Conservation (phyloP, 2,888 invertebrate species). For the Epiperipatus broadwayi region DNA sequence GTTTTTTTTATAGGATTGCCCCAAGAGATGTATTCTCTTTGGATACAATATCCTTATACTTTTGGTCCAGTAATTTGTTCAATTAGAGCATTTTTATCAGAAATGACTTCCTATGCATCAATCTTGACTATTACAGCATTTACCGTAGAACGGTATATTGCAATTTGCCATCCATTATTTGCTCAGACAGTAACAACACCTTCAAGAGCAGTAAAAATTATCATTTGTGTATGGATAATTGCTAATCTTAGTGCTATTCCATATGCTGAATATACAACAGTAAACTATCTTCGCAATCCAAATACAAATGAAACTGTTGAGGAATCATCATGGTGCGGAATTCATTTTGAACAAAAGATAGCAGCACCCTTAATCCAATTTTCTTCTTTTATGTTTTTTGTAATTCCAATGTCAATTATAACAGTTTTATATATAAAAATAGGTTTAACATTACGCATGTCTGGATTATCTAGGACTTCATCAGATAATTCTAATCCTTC, state of each 20-base stretch:
- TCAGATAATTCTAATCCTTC: constrained; percentile 8
- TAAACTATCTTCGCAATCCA: constrained; percentile 33
- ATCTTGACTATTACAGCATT: constrained; percentile 78
- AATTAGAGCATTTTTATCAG: constrained; percentile 25
- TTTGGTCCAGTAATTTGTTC: constrained; percentile 25
- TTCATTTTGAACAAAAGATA: constrained; percentile 15
- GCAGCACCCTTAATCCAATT: constrained; percentile 61
- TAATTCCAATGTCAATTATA: constrained; percentile 49
- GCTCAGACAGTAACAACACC: constrained; percentile 63
- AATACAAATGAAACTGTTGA: constrained; percentile 7
- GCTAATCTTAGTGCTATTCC: constrained; percentile 46
- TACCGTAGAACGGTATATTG: constrained; percentile 70
- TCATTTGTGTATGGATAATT: constrained; percentile 52
- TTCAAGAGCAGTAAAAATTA: constrained; percentile 56
- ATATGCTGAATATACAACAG: constrained; percentile 47
- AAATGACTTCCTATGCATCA: constrained; percentile 60
- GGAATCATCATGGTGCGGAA: no score
- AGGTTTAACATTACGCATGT: constrained; percentile 28
- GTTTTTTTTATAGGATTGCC: constrained; percentile 23
- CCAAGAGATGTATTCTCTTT: constrained; percentile 24
- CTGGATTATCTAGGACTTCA: constrained; percentile 10
- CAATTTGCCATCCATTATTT: constrained; percentile 70
- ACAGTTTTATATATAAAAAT: constrained; percentile 57
- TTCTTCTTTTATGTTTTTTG: constrained; percentile 62
- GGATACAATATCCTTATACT: constrained; percentile 24